Conservation (phyloP, 2,113 vertebrate genomes). For the Lipophrys pholis region DNA sequence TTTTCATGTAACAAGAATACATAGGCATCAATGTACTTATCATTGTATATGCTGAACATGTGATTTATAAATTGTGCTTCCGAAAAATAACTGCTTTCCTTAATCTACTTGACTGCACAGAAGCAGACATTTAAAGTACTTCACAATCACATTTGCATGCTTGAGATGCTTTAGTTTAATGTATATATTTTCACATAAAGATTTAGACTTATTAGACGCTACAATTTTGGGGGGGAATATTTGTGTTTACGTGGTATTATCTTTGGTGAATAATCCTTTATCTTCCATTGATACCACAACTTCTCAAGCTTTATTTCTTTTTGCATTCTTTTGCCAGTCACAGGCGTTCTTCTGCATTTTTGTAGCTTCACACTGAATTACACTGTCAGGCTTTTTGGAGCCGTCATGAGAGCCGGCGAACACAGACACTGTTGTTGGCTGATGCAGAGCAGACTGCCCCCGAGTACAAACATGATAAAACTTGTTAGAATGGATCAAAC, state of each 20-base stretch:
- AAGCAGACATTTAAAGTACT: background rate
- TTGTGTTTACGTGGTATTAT: background rate
- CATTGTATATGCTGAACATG: background rate
- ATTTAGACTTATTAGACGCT: too few relatives aligned
- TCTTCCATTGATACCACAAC: background rate
- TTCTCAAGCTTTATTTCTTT: background rate
- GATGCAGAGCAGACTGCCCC: constrained; percentile 35
- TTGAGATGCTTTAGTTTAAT: background rate
- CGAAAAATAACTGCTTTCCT: too few relatives aligned
- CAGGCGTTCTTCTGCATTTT: too few relatives aligned
- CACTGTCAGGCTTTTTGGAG: background rate
- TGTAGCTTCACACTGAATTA: too few relatives aligned
- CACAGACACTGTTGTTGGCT: constrained; percentile 21
- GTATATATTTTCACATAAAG: too few relatives aligned
- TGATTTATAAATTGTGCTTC: background rate
- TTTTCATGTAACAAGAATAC: background rate
- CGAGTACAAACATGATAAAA: constrained; percentile 63
- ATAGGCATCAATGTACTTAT: background rate
- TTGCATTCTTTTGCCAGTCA: background rate
- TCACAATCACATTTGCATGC: too few relatives aligned
- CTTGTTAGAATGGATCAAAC: constrained; percentile 55
- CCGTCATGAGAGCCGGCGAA: constrained; percentile 2
- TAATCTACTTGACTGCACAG: background rate
- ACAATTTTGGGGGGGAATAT: too few relatives aligned
- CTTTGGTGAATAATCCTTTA: background rate